Base-by-base conservation (phyloP, 2,113 vertebrate species). In the Platysteira castanea region DNA sequence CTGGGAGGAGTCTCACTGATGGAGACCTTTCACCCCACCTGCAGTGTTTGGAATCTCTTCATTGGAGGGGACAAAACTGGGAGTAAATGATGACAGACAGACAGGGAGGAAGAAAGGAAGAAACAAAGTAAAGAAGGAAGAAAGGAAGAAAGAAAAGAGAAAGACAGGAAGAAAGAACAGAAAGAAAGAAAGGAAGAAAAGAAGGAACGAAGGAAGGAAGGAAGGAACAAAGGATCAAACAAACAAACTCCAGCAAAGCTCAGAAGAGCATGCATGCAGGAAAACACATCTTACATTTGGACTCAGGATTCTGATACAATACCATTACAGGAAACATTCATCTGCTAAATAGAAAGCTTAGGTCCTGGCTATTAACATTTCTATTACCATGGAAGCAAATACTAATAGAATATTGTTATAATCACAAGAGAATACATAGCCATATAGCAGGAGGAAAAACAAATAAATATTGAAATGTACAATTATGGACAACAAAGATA, bases 101-200 rank as follows among this genome's bases (percentile, higher is more conserved):
- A 15, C 2, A 18, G 17, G 4, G 6, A 31, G 39, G 13, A 23
- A 21, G 27, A 7, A 35, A 18, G 17, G 11, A 11, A 4, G 6
- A 4, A 35, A 19, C 15, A 5, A 12, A 31, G 39, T 8, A 23
- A 13, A 18, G 10, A 35, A 17, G 23, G 9, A 11, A 4, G 6
- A 6, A 35, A 19, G 21, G 11, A 15, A 20, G 13, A 28, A 52
- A 27, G 16, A 8, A 44, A 13, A 28, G 28, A 27, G 16, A 8
- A 44, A 13, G 39, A 33, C 10, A 20, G 17, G 11, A 11, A 52
- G 17, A 18, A 30, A 30, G 2, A 11, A 23, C 15, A 21, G 37
- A 4, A 35, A 23, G 22, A 11, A 11, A 6, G 3, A 4, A 35
- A 19, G 11, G 7, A 12, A 31, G 27, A 4, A 8, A 5, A 1